Percentiles rank a stretch among this genome's conserved stretches.
phyloP scores from a whole-genome alignment of 2,113 vertebrate species.

The Cyanoramphus novaezelandiae region DNA sequence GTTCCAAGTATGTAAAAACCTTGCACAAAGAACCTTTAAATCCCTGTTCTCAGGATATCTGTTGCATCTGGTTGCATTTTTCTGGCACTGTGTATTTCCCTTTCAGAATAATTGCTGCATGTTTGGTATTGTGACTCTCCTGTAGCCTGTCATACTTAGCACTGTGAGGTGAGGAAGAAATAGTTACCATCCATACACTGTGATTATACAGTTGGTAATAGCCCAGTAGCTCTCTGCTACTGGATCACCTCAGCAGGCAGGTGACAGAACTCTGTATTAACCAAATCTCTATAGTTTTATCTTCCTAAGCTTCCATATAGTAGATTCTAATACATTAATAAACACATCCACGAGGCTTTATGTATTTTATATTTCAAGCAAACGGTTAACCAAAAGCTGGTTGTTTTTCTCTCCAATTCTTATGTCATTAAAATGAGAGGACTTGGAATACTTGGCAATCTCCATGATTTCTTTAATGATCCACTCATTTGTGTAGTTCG shows the following conservation, averaged over 20 bases:
- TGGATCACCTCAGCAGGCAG: background rate
- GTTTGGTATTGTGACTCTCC: background rate
- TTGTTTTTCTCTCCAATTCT: background rate
- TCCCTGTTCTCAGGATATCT: background rate
- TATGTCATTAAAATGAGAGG: background rate
- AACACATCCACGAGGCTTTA: background rate
- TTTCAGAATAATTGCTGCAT: background rate
- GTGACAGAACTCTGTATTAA: background rate
- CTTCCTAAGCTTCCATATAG: background rate
- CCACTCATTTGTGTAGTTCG: background rate
- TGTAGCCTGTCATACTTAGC: background rate
- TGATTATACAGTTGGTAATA: background rate
- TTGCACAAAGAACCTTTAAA: background rate
- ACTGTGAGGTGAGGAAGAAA: background rate
- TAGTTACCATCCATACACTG: background rate
- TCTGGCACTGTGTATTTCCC: background rate
- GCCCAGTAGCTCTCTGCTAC: background rate
- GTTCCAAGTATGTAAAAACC: background rate
- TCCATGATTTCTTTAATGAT: background rate
- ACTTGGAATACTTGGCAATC: background rate
- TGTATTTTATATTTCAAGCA: background rate
- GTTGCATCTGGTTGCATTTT: background rate
- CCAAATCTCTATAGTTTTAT: background rate
- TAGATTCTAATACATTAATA: background rate
- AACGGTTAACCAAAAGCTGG: background rate